Evolutionary conservation across 1,140 invertebrate species (phyloP).

Genomic region (Drosophila arawakana): DNA sequence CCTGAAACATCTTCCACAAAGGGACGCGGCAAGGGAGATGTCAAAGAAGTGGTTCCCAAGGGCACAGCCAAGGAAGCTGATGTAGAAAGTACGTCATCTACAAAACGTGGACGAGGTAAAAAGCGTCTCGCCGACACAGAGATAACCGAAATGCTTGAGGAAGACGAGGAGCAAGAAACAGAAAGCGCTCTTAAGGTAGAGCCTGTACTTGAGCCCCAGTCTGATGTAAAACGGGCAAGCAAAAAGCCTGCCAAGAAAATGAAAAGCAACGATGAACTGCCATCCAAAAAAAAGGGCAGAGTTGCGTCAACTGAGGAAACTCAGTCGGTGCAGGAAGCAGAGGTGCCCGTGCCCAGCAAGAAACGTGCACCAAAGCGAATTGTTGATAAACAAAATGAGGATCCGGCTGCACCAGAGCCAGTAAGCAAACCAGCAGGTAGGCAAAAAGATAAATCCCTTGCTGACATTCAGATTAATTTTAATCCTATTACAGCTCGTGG

Average conservation of each 20-base stretch:
- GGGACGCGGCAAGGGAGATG: constrained; percentile 32
- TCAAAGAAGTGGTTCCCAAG: constrained; percentile 22
- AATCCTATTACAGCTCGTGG: constrained; percentile 44
- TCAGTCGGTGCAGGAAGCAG: neutral
- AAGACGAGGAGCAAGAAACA: constrained; percentile 23
- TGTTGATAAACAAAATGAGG: constrained; percentile 19
- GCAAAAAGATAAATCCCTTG: neutral
- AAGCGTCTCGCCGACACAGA: constrained; percentile 48
- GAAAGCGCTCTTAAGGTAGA: neutral
- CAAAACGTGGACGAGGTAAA: constrained; percentile 26
- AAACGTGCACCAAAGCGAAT: constrained; percentile 25
- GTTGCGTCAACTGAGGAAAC: constrained; percentile 20
- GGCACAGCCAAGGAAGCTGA: constrained; percentile 19
- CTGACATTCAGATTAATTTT: neutral
- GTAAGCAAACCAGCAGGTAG: constrained; percentile 60
- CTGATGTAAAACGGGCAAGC: neutral
- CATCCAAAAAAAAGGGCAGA: constrained; percentile 32
- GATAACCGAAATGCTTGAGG: constrained; percentile 38
- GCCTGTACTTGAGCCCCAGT: neutral
- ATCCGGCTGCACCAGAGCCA: constrained; percentile 7
- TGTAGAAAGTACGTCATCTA: constrained; percentile 6
- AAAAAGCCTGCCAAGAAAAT: constrained; percentile 43
- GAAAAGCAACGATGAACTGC: constrained; percentile 13
- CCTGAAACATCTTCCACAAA: constrained; percentile 25
- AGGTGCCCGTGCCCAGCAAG: constrained; percentile 11